phyloP scores from a whole-genome alignment of 2,888 invertebrate species.

The Frankliniella fusca region DNA sequence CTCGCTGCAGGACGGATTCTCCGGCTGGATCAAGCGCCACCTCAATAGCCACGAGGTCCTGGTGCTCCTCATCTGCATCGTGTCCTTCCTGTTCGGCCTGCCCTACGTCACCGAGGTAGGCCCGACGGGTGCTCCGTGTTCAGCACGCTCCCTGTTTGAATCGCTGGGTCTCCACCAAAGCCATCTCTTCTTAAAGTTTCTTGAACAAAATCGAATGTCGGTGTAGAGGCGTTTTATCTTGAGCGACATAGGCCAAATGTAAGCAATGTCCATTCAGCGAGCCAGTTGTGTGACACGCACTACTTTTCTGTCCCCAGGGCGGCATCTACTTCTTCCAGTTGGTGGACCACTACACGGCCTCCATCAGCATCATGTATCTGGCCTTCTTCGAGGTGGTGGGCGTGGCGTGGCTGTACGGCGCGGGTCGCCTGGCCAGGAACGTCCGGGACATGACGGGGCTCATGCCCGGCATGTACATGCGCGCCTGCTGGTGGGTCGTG shows the following conservation, averaged over 20 bases:
- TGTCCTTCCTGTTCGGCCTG: conserved; percentile 78
- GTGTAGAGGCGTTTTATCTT: too few species aligned
- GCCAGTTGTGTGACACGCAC: too few species aligned
- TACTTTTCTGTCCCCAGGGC: conserved; percentile 54
- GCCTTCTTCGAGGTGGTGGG: conserved; percentile 92
- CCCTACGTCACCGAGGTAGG: conserved; percentile 80
- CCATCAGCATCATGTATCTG: conserved; percentile 83
- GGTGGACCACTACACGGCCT: conserved; percentile 91
- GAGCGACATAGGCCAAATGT: too few species aligned
- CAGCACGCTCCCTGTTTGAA: too few species aligned
- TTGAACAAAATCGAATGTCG: too few species aligned
- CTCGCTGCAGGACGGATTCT: conserved; percentile 89
- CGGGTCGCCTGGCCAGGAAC: conserved; percentile 71
- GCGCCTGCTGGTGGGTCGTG: conserved; percentile 78
- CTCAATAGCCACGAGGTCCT: conserved; percentile 82
- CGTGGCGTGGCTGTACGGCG: conserved; percentile 88
- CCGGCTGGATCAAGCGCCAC: conserved; percentile 75
- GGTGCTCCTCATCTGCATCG: conserved; percentile 74
- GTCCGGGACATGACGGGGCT: conserved; percentile 86
- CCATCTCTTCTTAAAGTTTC: too few species aligned
- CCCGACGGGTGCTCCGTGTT: conserved; percentile 13
- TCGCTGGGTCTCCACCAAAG: not conserved
- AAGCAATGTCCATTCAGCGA: too few species aligned
- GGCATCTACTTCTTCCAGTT: conserved; percentile 89
- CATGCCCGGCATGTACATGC: conserved; percentile 73